Conservation (phyloP, 2,113 vertebrate species). For the Athene noctua region DNA sequence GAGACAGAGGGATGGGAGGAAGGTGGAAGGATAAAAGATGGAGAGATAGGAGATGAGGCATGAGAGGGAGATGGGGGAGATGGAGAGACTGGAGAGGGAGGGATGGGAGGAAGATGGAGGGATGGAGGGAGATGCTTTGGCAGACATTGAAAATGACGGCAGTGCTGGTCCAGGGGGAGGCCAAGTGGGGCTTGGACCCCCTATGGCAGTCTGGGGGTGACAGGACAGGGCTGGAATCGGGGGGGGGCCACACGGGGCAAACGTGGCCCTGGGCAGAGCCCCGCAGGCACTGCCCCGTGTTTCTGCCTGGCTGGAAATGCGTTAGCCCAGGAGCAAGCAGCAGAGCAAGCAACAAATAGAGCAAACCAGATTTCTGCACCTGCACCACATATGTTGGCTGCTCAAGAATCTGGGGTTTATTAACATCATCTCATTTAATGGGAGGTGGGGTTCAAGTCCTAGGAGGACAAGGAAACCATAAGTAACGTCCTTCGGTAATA, state of each 20-base stretch:
- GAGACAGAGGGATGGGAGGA: background rate
- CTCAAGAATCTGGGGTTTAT: background rate
- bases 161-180: background rate
- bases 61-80: background rate
- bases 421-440: background rate
- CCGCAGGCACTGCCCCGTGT: background rate
- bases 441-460: background rate
- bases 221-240: background rate
- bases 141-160: background rate
- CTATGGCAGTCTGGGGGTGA: background rate
- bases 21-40: background rate
- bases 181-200: background rate
- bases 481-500: background rate
- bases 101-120: background rate
- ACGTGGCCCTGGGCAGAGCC: background rate
- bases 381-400: fast-evolving
- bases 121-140: background rate
- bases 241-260: background rate
- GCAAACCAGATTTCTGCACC: background rate
- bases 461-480: background rate
- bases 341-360: background rate
- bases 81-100: background rate
- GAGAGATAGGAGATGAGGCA: background rate
- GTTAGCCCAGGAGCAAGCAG: background rate
- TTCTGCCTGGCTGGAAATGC: background rate